Evolutionary conservation across 92 coral and sea anemone species (phyloP), one percentile per base, ranked within the genome.

Genomic region (Zoanthus solanderi): DNA sequence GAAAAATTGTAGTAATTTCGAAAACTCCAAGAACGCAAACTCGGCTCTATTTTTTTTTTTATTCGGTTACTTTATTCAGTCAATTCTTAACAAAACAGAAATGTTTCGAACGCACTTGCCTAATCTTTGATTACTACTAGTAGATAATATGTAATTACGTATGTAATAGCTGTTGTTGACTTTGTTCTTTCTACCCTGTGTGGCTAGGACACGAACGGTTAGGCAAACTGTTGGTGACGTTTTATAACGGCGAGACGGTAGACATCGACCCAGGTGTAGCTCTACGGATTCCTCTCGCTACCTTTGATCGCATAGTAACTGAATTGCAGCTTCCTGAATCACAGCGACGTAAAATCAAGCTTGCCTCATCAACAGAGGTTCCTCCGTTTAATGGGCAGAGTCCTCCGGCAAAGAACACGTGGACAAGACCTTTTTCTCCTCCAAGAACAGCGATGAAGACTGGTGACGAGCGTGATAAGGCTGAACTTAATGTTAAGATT

Each of bases 251-350:
- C 4, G 93, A 95, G 78, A 97, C 99, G 12, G 91, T 77, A 50
- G 92, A 91, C 72, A 50, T 97, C n/a, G 88, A 86, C 0, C 92
- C 94, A 6, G 99, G 99, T 0, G 90, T 95, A 50, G 98, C 99
- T 2, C 91, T 97, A 6, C 92, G 99, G 16, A 94, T 97, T 56
- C 96, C 99, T 15, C 82, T 88, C 13, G 82, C 92, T 0, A 93
- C 89, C 32, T 97, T 90, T 79, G 93, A 95, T 66, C 93, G 98
- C 57, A 89, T 95, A 23, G 94, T 93, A 6, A 90, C 95, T 32
- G 99, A 97, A 76, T 92, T 97, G 13, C 99, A 94, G 58, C 91
- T 97, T 15, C 99, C 99, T 9, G 96, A 97, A 83, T 92, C 94
- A 45, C 99, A 97, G 86, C 83, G 99, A 74, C 81, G 98, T 45